A percentile compares a stretch with the other conserved stretches of the same genome.
These are phyloP conservation scores for Mesorhabditis sp. DNA, from an alignment of 2,888 invertebrate genomes.

Conservation along the genomic window DNA sequence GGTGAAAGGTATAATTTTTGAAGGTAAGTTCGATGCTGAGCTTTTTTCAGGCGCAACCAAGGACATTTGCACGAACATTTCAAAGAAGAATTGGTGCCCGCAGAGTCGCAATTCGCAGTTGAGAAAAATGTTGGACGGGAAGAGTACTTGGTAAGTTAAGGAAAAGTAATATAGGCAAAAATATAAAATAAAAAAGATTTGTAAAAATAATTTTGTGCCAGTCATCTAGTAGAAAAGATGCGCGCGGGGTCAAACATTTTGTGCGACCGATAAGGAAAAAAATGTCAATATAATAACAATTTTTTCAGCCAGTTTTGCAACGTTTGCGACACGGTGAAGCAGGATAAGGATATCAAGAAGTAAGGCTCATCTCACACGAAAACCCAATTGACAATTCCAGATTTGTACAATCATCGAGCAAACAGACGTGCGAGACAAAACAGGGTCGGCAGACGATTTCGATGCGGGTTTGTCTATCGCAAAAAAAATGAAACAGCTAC, in stretches of 20 bases:
- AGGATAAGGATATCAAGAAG: constrained; percentile 22
- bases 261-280: too few relatives aligned
- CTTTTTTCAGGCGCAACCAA: constrained; percentile 15
- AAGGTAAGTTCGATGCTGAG: neutral
- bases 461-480: constrained; percentile 29
- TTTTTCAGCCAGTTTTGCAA: constrained; percentile 45
- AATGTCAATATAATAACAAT: neutral
- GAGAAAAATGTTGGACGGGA: constrained; percentile 36
- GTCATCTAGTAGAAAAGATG: too few relatives aligned
- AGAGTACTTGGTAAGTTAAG: constrained; percentile 39
- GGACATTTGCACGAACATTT: constrained; percentile 46
- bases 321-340: constrained; percentile 37
- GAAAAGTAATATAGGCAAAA: too few relatives aligned
- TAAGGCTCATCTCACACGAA: constrained; percentile 19
- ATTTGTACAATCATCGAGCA: constrained; percentile 25
- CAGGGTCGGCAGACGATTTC: constrained; percentile 26
- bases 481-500: too few relatives aligned
- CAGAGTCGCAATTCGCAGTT: constrained; percentile 37
- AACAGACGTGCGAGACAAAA: constrained; percentile 26
- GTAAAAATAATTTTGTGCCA: constrained; percentile 6
- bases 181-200: too few relatives aligned
- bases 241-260: too few relatives aligned
- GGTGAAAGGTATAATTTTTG: constrained; percentile 7
- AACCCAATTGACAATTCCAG: constrained; percentile 19
- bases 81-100: constrained; percentile 41